A percentile compares a stretch with the other conserved stretches of the same genome.
phyloP scores from a whole-genome alignment of 1,140 invertebrate genomes.

The Tyrophagus putrescentiae region DNA sequence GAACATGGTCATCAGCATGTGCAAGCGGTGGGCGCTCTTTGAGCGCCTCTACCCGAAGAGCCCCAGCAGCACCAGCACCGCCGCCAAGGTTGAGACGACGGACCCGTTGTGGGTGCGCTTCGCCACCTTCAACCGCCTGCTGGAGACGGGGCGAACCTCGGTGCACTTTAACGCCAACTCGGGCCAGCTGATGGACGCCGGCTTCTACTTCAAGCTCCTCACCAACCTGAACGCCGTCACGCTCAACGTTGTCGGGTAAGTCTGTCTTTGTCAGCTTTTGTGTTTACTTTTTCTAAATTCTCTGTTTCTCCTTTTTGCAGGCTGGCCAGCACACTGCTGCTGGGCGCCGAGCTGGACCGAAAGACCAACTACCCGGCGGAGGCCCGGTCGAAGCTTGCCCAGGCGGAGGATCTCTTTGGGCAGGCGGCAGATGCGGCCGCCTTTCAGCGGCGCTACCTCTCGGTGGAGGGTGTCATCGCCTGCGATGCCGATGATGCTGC shows the following conservation, averaged over 20 bases:
- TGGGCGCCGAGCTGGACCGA: neutral
- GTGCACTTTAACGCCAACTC: conserved; percentile 3
- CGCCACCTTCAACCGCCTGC: conserved; percentile 4
- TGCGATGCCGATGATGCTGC: too few relatives aligned
- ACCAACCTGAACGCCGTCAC: neutral
- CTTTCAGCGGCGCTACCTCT: too few relatives aligned
- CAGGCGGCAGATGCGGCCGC: too few relatives aligned
- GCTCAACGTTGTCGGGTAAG: conserved; percentile 12
- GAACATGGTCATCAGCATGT: conserved; percentile 10
- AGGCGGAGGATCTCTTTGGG: too few relatives aligned
- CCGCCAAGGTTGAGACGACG: neutral
- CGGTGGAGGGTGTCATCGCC: too few relatives aligned
- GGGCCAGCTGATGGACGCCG: conserved; percentile 6
- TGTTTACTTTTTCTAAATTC: neutral
- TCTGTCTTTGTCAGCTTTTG: neutral
- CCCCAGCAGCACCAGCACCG: neutral
- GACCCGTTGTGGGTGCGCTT: conserved; percentile 17
- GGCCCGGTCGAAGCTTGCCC: too few relatives aligned
- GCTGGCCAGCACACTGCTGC: neutral
- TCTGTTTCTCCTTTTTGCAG: neutral
- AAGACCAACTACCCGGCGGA: too few relatives aligned
- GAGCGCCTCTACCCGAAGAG: neutral
- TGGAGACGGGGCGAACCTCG: neutral
- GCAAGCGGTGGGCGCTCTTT: conserved; percentile 15
- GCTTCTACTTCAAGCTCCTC: neutral